Evolutionary conservation across 2,888 invertebrate genomes (phyloP), one percentile per base, ranked within the genome.

Genomic region (Sinodicranocentrus sp.): DNA sequence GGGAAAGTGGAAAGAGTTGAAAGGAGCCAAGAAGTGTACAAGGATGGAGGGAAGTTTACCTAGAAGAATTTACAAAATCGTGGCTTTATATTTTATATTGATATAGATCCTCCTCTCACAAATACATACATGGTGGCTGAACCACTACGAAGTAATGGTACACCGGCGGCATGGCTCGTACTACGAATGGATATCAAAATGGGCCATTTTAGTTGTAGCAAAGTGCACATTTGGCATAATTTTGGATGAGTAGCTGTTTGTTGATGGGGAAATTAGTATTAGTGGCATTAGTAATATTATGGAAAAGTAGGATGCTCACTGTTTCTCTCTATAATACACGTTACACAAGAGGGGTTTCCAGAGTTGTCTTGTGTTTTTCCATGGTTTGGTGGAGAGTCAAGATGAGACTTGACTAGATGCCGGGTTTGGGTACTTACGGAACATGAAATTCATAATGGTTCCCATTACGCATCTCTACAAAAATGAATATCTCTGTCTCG

Each of bases 221-320:
- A 83, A 83, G 72, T 63, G 83, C 70, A 76, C 83, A 83, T 83
- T 83, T 83, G 71, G 83, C 77, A 84, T 72, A 84, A 84, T 84
- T 78, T 78, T 78, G 67, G 79, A 79, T 79, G 80, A 80, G 80
- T 80, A 65, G 80, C 80, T 80, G 80, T 80, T 80, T 80, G 80
- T 80, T 80, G 80, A 80, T 80, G 80, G 80, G 72, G 80, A 80
- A 80, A 80, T 80, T 80, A 72, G 80, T 80, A 80, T 80, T 80
- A 80, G 80, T 72, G 54, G 80, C 80, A 72, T 80, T 65, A 70
- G 48, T 28, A 72, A 80, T 72, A 72, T 67, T 57, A 57, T 43
- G 39, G 70, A 75, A 59, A 84, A 79, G 70, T 68, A 57, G 73
- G 17, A 75, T 59, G 78, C 26, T 48, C 17, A 63, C 25, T 67